phyloP scores from a whole-genome alignment of 2,113 vertebrate genomes.

The Ia io region DNA sequence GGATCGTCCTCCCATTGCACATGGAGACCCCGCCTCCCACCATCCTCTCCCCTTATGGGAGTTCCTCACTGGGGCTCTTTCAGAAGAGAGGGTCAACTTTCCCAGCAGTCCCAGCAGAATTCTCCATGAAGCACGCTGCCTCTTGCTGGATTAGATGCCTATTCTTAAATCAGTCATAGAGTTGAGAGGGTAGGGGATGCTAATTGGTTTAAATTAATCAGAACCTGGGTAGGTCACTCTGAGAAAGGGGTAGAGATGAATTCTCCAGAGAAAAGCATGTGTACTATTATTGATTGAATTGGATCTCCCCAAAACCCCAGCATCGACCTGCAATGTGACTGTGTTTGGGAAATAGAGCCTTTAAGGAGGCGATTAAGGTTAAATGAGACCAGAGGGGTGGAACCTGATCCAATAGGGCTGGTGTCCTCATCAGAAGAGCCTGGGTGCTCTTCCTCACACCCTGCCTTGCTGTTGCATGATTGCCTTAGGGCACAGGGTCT shows the following conservation, averaged over 20 bases:
- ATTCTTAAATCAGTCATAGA: not conserved
- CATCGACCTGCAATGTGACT: not conserved
- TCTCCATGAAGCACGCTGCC: not conserved
- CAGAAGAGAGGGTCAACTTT: not conserved
- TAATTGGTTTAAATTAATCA: not conserved
- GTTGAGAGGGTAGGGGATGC: not conserved
- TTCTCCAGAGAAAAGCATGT: not conserved
- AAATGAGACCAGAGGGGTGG: not conserved
- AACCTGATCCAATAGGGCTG: not conserved
- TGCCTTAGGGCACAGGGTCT: not conserved
- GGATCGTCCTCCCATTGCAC: no score
- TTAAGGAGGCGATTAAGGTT: not conserved
- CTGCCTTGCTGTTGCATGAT: no score
- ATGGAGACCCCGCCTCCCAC: accelerated
- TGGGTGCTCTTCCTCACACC: not conserved
- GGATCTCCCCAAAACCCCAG: not conserved
- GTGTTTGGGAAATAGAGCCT: not conserved
- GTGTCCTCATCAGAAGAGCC: not conserved
- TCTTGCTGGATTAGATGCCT: not conserved
- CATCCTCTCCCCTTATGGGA: not conserved
- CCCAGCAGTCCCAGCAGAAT: not conserved
- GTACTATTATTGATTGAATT: not conserved
- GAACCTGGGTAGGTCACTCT: not conserved
- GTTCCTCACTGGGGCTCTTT: not conserved
- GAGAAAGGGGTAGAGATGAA: not conserved